Evolutionary conservation across 2,113 vertebrate genomes (phyloP).

Genomic region (Ammospiza caudacuta): DNA sequence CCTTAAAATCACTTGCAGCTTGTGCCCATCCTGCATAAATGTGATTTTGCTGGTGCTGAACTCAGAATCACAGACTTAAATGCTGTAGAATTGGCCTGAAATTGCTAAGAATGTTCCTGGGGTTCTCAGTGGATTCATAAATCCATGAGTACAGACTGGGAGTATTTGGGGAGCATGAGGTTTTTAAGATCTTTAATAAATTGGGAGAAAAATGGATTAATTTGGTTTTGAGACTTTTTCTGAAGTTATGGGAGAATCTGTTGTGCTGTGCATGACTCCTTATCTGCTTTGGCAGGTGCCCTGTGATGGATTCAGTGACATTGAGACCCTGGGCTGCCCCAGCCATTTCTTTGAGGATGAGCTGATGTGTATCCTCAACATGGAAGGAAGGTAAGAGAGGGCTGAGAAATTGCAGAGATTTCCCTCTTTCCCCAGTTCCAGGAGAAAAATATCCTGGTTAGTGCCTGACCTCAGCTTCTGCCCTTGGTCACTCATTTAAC

Average conservation of each 20-base stretch:
- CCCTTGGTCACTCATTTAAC: neutral
- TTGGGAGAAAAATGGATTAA: no score
- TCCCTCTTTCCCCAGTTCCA: neutral
- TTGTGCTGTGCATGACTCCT: neutral
- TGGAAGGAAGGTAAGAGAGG: constrained; percentile 87
- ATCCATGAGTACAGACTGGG: neutral
- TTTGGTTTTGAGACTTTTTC: neutral
- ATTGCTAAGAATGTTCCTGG: no score
- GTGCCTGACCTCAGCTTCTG: neutral
- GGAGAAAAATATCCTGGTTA: neutral
- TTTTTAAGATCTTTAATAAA: neutral
- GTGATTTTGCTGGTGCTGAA: neutral
- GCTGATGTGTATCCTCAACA: constrained; percentile 91
- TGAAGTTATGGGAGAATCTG: neutral
- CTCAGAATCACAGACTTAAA: neutral
- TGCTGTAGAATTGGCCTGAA: no score
- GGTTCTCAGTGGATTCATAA: no score
- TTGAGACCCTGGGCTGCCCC: constrained; percentile 91
- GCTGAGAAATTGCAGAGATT: neutral
- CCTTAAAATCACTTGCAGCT: neutral
- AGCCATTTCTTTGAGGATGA: constrained; percentile 97
- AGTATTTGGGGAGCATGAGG: neutral
- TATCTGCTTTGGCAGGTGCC: constrained; percentile 83
- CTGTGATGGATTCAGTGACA: constrained; percentile 95
- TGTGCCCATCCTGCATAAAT: neutral